Percentiles rank a stretch among this genome's conserved stretches.
phyloP scores from a whole-genome alignment of 2,797 vertebrate species.

The Onychomys torridus region DNA sequence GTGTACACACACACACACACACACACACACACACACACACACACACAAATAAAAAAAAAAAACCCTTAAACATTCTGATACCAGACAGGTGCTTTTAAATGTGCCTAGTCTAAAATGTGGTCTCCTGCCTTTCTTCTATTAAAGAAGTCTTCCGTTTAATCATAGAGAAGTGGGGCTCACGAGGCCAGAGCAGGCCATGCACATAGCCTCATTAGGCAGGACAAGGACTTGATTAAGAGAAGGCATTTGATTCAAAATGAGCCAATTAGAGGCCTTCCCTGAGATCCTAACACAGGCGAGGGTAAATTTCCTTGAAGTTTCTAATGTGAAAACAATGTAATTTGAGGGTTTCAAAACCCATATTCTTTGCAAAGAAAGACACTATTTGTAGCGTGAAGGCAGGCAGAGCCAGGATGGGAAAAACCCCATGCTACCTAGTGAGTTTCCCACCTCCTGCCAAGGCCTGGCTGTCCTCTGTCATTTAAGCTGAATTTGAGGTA shows the following conservation, averaged over 20 bases:
- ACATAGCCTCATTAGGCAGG: neutral
- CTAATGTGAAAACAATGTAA: conserved; percentile 1
- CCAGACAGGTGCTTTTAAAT: neutral
- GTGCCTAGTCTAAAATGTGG: neutral
- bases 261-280: neutral
- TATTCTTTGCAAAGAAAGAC: neutral
- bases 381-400: conserved; percentile 26
- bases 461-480: neutral
- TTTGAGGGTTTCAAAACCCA: conserved; percentile 4
- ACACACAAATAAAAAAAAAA: no score
- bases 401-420: neutral
- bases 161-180: neutral
- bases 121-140: neutral
- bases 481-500: conserved; percentile 28
- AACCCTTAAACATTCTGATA: no score
- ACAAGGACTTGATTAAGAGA: conserved; percentile 11
- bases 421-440: neutral
- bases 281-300: neutral
- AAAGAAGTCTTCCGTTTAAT: neutral
- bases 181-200: neutral
- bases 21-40: neutral
- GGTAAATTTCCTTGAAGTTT: neutral
- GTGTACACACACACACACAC: neutral
- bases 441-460: neutral
- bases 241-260: neutral